A percentile compares a stretch with the other conserved stretches of the same genome.
Evolutionary conservation across 2,797 vertebrate genomes (phyloP).

Genomic region (Phrynocephalus forsythii): DNA sequence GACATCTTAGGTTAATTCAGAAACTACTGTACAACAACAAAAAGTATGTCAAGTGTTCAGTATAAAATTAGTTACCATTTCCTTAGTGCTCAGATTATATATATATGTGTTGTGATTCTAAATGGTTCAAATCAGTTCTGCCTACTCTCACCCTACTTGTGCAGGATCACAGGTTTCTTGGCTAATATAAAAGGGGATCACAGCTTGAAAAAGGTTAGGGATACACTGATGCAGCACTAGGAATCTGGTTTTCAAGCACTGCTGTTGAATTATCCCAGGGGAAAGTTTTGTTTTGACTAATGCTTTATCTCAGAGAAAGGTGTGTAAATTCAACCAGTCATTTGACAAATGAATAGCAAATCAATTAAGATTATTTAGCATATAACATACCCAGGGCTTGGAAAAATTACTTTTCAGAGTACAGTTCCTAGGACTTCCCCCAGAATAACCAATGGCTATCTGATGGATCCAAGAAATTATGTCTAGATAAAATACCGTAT

Average conservation of each 20-base stretch:
- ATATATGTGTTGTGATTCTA: not conserved
- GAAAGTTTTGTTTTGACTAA: not conserved
- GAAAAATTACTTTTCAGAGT: too few relatives aligned
- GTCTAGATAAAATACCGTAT: too few relatives aligned
- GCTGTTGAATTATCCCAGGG: not conserved
- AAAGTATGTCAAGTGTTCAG: not conserved
- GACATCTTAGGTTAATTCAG: conserved; percentile 5
- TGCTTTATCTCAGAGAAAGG: not conserved
- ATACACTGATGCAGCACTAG: not conserved
- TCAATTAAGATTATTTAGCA: too few relatives aligned
- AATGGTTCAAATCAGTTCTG: not conserved
- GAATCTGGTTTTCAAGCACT: not conserved
- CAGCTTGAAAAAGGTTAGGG: not conserved
- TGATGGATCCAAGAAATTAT: too few relatives aligned
- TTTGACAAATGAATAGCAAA: not conserved
- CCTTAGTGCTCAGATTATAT: too few relatives aligned
- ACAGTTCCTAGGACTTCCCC: too few relatives aligned
- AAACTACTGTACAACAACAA: not conserved
- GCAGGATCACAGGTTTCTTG: too few relatives aligned
- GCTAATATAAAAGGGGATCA: too few relatives aligned
- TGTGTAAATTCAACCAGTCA: not conserved
- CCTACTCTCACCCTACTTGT: not conserved
- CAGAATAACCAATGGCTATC: too few relatives aligned
- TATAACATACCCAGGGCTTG: too few relatives aligned
- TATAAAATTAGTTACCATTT: not conserved